Conservation (phyloP, 2,113 vertebrate species). For the Lasiurus cinereus region DNA sequence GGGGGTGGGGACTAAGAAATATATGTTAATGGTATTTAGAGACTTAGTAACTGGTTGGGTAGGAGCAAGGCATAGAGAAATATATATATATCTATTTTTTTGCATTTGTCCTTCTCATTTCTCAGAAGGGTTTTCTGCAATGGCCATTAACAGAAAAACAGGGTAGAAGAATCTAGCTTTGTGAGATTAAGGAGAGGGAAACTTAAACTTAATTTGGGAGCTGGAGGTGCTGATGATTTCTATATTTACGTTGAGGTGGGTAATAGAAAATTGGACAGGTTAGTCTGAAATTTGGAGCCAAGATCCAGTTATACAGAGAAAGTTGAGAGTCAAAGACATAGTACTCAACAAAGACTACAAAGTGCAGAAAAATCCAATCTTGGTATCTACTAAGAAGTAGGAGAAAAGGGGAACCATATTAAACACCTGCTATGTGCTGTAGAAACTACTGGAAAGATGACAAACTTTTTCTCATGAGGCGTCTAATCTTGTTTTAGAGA, state of each 20-base stretch:
- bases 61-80: background rate
- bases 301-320: background rate
- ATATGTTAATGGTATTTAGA: background rate
- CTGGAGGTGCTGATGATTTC: background rate
- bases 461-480: background rate
- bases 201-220: background rate
- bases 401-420: background rate
- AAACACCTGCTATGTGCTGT: background rate
- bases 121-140: background rate
- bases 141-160: background rate
- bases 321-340: background rate
- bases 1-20: background rate
- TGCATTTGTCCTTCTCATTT: background rate
- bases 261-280: background rate
- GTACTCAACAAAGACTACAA: background rate
- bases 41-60: background rate
- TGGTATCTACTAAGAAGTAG: slow-evolving; percentile 14
- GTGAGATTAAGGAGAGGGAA: background rate
- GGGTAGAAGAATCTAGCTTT: background rate
- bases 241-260: background rate
- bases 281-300: background rate
- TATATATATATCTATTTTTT: background rate
- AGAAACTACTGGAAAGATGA: background rate
- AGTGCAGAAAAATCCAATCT: background rate
- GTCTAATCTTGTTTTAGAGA: slow-evolving; percentile 10